phyloP scores from a whole-genome alignment of 2,113 vertebrate species.

The Pangasianodon gigas region DNA sequence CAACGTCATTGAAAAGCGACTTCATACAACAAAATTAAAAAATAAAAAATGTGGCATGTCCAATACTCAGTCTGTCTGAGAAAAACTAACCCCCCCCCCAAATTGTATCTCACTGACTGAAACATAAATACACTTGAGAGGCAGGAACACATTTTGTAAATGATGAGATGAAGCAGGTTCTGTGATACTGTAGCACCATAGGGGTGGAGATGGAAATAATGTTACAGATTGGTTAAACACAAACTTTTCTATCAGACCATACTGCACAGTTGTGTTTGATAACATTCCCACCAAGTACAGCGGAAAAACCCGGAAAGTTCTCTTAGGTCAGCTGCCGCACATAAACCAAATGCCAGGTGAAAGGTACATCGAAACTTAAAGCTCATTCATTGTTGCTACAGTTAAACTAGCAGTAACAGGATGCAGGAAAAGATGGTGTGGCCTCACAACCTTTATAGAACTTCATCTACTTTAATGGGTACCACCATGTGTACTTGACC shows the following conservation, averaged over 20 bases:
- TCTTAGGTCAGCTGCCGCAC: neutral
- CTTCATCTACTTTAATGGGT: neutral
- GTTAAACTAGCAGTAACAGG: neutral
- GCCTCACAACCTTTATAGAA: neutral
- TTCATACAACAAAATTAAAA: no score
- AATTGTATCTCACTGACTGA: neutral
- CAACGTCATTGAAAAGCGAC: neutral
- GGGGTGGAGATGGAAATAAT: neutral
- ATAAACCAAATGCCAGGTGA: neutral
- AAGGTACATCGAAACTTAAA: neutral
- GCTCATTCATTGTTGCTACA: neutral
- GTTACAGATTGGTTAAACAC: neutral
- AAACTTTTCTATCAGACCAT: neutral
- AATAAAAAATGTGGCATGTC: neutral
- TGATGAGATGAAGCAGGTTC: neutral
- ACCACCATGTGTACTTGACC: neutral
- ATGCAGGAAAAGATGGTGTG: neutral
- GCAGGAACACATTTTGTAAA: neutral
- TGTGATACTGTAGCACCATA: neutral
- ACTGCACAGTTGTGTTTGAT: neutral
- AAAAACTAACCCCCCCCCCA: no score
- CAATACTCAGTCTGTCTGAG: neutral
- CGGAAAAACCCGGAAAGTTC: neutral
- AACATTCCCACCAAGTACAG: neutral
- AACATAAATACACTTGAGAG: neutral